Percentiles rank a stretch among this genome's conserved stretches.
Evolutionary conservation across 2,113 vertebrate species (phyloP).

Genomic region (Grammomys dolichurus): DNA sequence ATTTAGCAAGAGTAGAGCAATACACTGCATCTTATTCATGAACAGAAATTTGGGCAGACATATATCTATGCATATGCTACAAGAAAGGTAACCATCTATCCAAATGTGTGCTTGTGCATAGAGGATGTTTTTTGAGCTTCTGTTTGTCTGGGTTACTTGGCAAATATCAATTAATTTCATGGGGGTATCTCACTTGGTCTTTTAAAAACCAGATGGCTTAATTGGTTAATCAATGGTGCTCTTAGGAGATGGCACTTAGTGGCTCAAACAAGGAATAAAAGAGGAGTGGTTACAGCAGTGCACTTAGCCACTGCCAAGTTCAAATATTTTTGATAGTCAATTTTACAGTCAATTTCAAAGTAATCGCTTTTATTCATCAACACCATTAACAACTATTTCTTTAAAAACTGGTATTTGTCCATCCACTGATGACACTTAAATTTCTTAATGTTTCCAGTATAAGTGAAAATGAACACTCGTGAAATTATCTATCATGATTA

Average conservation of each 20-base stretch:
- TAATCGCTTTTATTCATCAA: neutral
- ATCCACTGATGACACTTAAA: neutral
- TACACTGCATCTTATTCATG: neutral
- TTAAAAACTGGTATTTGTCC: neutral
- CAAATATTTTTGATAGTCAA: neutral
- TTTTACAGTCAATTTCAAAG: neutral
- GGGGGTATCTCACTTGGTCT: neutral
- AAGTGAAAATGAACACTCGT: neutral
- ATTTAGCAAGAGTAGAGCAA: neutral
- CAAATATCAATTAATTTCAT: neutral
- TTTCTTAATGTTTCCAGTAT: slow-evolving; percentile 16
- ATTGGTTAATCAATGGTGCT: neutral
- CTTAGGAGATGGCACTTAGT: neutral
- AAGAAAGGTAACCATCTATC: neutral
- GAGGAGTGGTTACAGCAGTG: neutral
- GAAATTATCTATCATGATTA: neutral
- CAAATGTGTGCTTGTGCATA: neutral
- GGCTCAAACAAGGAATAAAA: neutral
- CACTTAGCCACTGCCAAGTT: neutral
- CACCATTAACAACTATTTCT: neutral
- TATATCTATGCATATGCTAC: rapidly evolving
- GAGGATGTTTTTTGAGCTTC: neutral
- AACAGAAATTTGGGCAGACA: neutral
- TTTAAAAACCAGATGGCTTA: neutral
- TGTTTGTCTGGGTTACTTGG: neutral